Percentiles rank a stretch among this genome's conserved stretches.
These are phyloP conservation scores for Pseudonaja textilis DNA, from an alignment of 2,113 vertebrate species.

Conservation along the genomic window DNA sequence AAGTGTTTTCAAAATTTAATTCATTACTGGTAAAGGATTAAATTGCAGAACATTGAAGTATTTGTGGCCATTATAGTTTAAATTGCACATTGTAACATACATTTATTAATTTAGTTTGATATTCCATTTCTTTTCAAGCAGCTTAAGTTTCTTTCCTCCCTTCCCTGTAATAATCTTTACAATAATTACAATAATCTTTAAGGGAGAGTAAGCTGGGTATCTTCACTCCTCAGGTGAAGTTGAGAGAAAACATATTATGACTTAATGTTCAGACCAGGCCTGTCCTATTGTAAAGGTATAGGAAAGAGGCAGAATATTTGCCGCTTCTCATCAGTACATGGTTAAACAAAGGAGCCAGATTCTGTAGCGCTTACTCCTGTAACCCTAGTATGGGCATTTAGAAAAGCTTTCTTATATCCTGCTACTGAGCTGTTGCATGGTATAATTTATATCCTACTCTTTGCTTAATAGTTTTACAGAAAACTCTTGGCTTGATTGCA, in stretches of 20 bases:
- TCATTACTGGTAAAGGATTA: not conserved
- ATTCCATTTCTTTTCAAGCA: not conserved
- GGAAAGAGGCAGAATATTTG: not conserved
- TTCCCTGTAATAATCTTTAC: not conserved
- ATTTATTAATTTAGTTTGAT: not conserved
- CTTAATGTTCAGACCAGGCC: not conserved
- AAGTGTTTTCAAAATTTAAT: not conserved
- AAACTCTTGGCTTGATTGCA: constrained; percentile 78
- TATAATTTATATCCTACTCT: rapidly evolving
- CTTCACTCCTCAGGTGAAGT: not conserved
- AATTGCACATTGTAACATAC: not conserved
- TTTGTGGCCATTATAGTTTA: not conserved
- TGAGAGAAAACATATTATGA: not conserved
- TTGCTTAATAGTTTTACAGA: constrained; percentile 77
- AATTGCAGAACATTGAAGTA: not conserved
- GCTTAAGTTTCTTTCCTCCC: not conserved
- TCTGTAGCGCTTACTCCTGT: not conserved
- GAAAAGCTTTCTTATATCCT: not conserved
- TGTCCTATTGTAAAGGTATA: not conserved
- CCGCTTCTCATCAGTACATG: not conserved
- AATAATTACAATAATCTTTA: not conserved
- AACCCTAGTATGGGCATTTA: not conserved
- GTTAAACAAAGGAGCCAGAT: not conserved
- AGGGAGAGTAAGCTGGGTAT: not conserved
- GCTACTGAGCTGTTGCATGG: not conserved